Evolutionary conservation across 2,113 vertebrate genomes (phyloP), one percentile per base, ranked within the genome.

Genomic region (Stercorarius parasiticus): DNA sequence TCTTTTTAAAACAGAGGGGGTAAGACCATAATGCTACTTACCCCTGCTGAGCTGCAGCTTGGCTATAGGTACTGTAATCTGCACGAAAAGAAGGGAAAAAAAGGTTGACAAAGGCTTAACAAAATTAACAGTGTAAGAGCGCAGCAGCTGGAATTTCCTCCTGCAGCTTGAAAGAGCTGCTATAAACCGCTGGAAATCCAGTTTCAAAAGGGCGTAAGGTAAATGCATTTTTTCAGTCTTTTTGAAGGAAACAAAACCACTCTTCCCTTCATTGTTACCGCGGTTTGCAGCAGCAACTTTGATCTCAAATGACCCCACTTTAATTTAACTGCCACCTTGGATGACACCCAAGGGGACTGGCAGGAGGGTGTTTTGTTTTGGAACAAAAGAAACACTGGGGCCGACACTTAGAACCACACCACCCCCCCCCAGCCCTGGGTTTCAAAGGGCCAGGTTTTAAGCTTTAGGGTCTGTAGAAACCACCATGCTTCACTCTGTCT

Each of bases 11-110:
- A 74, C 22, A 38, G 11, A 58, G 55, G 82, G 71, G 43, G 66
- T 36, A 62, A 77, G 21, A 36, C 13, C 30, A 15, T 6, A 65
- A 92, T 16, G 88, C 84, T 86, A 98, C 99, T 99, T 97, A 99
- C 99, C 99, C 99, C 96, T 99, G 99, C 97, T 99, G 99, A 83
- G 99, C 98, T 94, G 98, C 98, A 97, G 99, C 98, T 97, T 99
- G 99, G 92, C 86, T 99, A 96, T 99, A 99, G 96, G 99, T 99
- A 97, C 98, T 99, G 93, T 99, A 99, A 99, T 99, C 99, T 99
- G 93, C 17, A 92, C 95, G 91, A 42, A 82, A 76, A 84, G 11
- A 59, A 27, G 7, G n/a, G 18, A 70, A 53, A 77, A 49, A 64
- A 71, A 62, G 2, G 6, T 90, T 50, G 47, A 92, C 82, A 84